Percentiles rank a stretch among this genome's conserved stretches.
These are phyloP conservation scores for Aptenodytes patagonicus DNA, from an alignment of 2,113 vertebrate species.

Conservation along the genomic window DNA sequence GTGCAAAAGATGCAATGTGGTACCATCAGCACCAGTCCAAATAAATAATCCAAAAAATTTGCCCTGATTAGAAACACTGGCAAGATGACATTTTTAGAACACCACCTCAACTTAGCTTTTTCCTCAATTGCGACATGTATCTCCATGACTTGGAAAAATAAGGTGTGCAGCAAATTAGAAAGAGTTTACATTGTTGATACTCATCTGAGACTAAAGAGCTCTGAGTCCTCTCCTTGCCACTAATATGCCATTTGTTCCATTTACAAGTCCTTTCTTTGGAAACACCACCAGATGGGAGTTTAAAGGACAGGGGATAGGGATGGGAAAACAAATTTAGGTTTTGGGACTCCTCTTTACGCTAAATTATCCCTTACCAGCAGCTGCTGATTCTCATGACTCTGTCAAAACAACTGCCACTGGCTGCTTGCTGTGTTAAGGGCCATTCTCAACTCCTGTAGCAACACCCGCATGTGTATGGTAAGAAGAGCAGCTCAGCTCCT, in stretches of 20 bases:
- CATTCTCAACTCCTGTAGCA: not conserved
- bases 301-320: not conserved
- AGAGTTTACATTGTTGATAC: not conserved
- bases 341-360: not conserved
- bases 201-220: not conserved
- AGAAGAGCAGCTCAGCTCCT: not conserved
- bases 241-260: not conserved
- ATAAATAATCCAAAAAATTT: not conserved
- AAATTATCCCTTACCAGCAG: not conserved
- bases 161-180: not conserved
- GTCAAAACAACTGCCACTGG: not conserved
- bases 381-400: not conserved
- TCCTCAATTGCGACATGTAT: not conserved
- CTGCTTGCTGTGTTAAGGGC: not conserved
- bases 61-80: not conserved
- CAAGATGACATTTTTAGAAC: not conserved
- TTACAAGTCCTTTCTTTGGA: not conserved
- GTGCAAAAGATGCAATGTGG: not conserved
- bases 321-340: not conserved
- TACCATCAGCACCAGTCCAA: not conserved
- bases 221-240: not conserved
- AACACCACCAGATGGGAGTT: not conserved
- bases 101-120: not conserved
- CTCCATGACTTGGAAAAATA: not conserved
- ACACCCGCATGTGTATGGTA: not conserved